phyloP scores from a whole-genome alignment of 2,113 vertebrate species.

The Aspiorhynchus laticeps region DNA sequence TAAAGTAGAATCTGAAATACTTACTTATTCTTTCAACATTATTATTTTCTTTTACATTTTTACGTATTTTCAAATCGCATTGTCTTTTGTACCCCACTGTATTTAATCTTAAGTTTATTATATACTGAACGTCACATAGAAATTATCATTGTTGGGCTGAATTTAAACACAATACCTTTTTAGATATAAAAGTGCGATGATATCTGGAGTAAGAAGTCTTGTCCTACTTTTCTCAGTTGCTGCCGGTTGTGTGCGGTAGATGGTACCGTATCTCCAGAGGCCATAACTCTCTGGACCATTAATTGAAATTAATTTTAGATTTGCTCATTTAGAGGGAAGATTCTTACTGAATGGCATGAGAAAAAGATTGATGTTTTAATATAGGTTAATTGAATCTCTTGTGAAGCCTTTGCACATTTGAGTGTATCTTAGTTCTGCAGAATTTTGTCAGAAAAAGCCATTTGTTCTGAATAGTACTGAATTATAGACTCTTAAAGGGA shows the following conservation, averaged over 20 bases:
- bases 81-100: neutral
- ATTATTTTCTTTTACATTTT: neutral
- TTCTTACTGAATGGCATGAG: slow-evolving; percentile 15
- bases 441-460: neutral
- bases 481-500: neutral
- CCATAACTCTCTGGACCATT: slow-evolving; percentile 10
- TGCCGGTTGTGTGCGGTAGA: slow-evolving; percentile 14
- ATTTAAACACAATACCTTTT: slow-evolving; percentile 2
- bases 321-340: slow-evolving; percentile 6
- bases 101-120: neutral
- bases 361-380: slow-evolving; percentile 16
- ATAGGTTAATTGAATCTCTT: slow-evolving; percentile 19
- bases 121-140: neutral
- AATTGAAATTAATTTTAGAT: slow-evolving; percentile 45
- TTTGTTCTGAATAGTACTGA: neutral
- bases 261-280: slow-evolving; percentile 3
- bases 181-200: neutral
- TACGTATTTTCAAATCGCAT: neutral
- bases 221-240: slow-evolving; percentile 15
- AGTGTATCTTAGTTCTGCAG: neutral
- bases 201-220: neutral
- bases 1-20: neutral
- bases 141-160: neutral
- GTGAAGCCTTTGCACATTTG: neutral
- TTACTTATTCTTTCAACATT: neutral